Evolutionary conservation across 2,888 invertebrate genomes (phyloP).

Genomic region (Chirona hameri): DNA sequence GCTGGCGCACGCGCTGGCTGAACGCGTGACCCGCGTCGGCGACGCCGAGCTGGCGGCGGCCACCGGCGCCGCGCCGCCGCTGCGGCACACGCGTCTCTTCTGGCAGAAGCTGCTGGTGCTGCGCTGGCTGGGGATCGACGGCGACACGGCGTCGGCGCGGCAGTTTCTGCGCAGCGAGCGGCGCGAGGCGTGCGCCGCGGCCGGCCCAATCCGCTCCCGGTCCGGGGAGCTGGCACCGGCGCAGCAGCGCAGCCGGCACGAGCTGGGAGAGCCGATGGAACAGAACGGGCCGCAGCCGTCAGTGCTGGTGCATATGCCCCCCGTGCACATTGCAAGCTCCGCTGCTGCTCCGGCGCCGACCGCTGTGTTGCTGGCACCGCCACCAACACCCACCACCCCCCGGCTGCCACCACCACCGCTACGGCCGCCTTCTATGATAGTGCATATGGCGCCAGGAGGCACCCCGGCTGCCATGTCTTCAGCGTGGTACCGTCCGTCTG

Average conservation of each 20-base stretch:
- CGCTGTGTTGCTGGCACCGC: constrained; percentile 45
- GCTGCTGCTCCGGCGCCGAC: not conserved
- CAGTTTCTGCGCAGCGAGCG: constrained; percentile 49
- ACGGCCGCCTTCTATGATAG: not conserved
- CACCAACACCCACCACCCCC: constrained; percentile 48
- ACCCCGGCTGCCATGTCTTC: not conserved
- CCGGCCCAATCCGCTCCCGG: constrained; percentile 2
- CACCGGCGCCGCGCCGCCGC: constrained; percentile 32
- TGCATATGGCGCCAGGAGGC: not conserved
- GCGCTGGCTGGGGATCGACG: constrained; percentile 33
- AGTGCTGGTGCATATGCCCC: not conserved
- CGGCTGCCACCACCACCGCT: constrained; percentile 43
- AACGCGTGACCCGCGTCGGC: constrained; percentile 48
- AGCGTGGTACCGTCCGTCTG: not conserved
- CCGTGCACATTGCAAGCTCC: not conserved
- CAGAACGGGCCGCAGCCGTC: not conserved
- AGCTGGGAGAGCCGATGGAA: constrained; percentile 47
- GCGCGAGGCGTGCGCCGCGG: constrained; percentile 47
- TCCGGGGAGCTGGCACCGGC: constrained; percentile 47
- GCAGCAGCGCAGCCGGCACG: constrained; percentile 48
- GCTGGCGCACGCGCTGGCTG: constrained; percentile 46
- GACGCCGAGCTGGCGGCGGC: constrained; percentile 52
- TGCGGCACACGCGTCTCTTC: not conserved
- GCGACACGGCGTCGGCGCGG: constrained; percentile 29
- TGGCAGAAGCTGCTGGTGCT: constrained; percentile 22